Evolutionary conservation across 2,797 vertebrate species (phyloP).

Genomic region (Remorina albescens): DNA sequence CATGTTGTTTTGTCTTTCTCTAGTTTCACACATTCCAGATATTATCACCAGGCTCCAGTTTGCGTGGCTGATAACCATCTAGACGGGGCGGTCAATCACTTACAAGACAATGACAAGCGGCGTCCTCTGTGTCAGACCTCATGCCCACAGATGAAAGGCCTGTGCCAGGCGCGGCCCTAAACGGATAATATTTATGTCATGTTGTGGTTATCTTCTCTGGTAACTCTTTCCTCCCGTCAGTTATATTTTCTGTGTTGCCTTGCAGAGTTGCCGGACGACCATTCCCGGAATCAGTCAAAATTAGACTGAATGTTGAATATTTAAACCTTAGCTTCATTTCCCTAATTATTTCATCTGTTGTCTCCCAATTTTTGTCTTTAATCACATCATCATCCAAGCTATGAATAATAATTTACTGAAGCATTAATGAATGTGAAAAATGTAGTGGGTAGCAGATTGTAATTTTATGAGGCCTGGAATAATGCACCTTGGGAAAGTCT

Average conservation of each 20-base stretch:
- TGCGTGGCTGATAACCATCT: slow-evolving; percentile 67
- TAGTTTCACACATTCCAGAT: slow-evolving; percentile 80
- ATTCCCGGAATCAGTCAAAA: slow-evolving; percentile 41
- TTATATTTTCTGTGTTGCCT: slow-evolving; percentile 31
- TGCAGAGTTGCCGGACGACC: slow-evolving; percentile 23
- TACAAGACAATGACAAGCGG: slow-evolving; percentile 66
- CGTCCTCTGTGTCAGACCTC: slow-evolving; percentile 40
- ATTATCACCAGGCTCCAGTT: slow-evolving; percentile 66
- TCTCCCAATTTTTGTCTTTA: slow-evolving; percentile 70
- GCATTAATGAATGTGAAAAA: slow-evolving; percentile 73
- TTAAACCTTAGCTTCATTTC: slow-evolving; percentile 70
- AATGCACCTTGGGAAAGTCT: slow-evolving; percentile 61
- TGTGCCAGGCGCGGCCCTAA: slow-evolving; percentile 13
- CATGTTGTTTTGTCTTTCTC: slow-evolving; percentile 74
- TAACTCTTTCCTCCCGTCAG: slow-evolving; percentile 32
- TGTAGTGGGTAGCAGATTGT: slow-evolving; percentile 63
- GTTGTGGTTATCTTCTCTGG: slow-evolving; percentile 39
- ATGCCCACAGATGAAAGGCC: slow-evolving; percentile 57
- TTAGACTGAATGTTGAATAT: slow-evolving; percentile 64
- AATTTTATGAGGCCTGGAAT: slow-evolving; percentile 64
- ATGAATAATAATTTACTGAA: slow-evolving; percentile 80
- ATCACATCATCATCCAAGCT: slow-evolving; percentile 70
- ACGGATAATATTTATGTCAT: slow-evolving; percentile 18
- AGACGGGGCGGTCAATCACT: slow-evolving; percentile 57
- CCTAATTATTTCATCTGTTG: slow-evolving; percentile 74